phyloP scores from a whole-genome alignment of 2,113 vertebrate genomes.

The Paraplagusia blochii region DNA sequence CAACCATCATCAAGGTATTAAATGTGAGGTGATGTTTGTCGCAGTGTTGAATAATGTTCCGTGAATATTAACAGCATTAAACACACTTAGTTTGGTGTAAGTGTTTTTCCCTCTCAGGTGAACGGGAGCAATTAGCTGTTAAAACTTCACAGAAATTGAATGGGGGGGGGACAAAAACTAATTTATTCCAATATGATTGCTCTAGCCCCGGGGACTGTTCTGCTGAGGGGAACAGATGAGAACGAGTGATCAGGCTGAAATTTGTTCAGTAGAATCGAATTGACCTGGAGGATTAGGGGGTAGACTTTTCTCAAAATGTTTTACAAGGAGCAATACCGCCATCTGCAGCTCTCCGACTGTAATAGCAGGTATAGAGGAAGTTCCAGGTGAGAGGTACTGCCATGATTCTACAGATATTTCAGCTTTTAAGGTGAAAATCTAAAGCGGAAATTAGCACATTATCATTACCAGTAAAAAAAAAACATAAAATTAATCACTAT shows the following conservation, averaged over 20 bases:
- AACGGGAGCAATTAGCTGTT: not conserved
- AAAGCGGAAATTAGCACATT: no score
- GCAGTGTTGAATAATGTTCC: no score
- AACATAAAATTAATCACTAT: no score
- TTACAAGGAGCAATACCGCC: constrained; percentile 36
- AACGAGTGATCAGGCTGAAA: not conserved
- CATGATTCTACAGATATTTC: no score
- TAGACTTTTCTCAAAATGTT: not conserved
- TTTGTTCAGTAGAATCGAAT: not conserved
- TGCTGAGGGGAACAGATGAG: not conserved
- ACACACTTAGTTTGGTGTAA: not conserved
- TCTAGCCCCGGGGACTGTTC: constrained; percentile 3
- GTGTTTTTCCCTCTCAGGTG: constrained; percentile 1
- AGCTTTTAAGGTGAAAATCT: no score
- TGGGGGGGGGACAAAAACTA: no score
- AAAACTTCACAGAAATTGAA: no score
- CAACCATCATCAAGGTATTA: no score
- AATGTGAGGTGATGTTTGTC: no score
- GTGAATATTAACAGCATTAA: not conserved
- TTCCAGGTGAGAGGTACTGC: no score
- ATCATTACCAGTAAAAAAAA: no score
- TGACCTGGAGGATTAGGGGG: not conserved
- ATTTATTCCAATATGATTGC: constrained; percentile 3
- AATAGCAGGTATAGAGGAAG: constrained; percentile 12
- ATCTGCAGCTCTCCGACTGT: constrained; percentile 35